phyloP scores from a whole-genome alignment of 2,797 vertebrate genomes.

The Crenuchus spilurus region DNA sequence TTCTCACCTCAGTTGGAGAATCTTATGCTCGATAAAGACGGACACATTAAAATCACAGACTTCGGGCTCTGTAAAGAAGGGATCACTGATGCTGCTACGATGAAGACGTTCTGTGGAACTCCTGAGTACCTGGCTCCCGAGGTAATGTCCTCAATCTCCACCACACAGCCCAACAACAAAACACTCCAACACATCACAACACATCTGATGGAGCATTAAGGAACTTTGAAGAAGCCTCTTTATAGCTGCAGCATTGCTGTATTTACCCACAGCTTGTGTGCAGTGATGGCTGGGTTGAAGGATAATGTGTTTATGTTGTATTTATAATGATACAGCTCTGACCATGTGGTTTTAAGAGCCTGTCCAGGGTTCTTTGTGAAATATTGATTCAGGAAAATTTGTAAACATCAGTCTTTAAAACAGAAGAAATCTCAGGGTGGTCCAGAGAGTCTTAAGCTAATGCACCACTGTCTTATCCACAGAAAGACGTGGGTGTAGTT shows the following conservation, averaged over 20 bases:
- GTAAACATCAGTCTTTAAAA: neutral
- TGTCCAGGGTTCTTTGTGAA: neutral
- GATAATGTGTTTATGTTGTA: neutral
- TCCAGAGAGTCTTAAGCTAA: neutral
- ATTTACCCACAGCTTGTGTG: neutral
- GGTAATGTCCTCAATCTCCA: slow-evolving; percentile 73
- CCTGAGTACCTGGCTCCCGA: slow-evolving; percentile 96
- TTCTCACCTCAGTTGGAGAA: slow-evolving; percentile 87
- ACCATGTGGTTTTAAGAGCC: neutral
- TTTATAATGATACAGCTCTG: neutral
- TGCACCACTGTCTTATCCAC: neutral
- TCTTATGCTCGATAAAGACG: slow-evolving; percentile 97
- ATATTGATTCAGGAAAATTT: neutral
- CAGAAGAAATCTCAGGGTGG: neutral
- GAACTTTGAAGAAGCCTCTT: too few species aligned
- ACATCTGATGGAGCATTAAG: too few species aligned
- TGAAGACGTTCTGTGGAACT: slow-evolving; percentile 98
- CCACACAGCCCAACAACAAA: slow-evolving; percentile 1
- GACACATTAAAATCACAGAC: slow-evolving; percentile 97
- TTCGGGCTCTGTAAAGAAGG: slow-evolving; percentile 98
- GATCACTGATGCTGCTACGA: slow-evolving; percentile 96
- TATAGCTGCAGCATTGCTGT: neutral
- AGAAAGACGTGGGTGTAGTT: neutral
- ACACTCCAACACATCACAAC: neutral
- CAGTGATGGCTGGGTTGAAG: neutral